Conservation (phyloP, 2,113 vertebrate genomes). For the Rhinichthys klamathensis region DNA sequence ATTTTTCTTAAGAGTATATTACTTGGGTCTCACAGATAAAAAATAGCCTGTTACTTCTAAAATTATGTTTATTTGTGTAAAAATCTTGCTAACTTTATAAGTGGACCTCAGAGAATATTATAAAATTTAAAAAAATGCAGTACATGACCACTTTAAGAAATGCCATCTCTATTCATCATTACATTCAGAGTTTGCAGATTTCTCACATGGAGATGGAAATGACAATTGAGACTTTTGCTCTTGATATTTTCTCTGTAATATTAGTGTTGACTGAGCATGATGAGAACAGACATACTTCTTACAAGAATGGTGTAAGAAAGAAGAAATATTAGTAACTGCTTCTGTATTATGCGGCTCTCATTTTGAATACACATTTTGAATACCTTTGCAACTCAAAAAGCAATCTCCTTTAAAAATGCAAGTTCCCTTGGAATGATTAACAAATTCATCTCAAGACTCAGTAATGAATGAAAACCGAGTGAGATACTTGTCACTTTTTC, state of each 20-base stretch:
- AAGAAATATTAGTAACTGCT: not conserved
- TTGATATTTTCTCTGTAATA: slow-evolving; percentile 5
- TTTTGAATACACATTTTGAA: slow-evolving; percentile 11
- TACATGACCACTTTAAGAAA: not conserved
- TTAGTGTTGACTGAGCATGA: not conserved
- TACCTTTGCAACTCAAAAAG: not conserved
- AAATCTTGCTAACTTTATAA: too few species aligned
- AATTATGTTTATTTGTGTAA: too few species aligned
- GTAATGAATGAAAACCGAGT: slow-evolving; percentile 2
- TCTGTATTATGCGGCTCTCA: not conserved
- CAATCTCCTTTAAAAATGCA: not conserved
- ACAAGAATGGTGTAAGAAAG: not conserved
- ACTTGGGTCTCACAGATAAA: too few species aligned
- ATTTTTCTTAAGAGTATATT: too few species aligned
- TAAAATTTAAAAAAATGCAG: too few species aligned
- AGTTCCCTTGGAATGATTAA: slow-evolving; percentile 10
- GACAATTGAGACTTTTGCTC: not conserved
- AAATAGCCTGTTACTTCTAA: too few species aligned
- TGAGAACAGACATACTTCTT: not conserved
- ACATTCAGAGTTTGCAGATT: not conserved
- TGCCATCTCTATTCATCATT: slow-evolving; percentile 31
- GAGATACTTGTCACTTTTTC: not conserved
- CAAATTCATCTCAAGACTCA: not conserved
- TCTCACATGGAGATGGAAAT: not conserved
- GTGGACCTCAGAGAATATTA: too few species aligned